Evolutionary conservation across 2,113 vertebrate species (phyloP).

Genomic region (Indicator indicator): DNA sequence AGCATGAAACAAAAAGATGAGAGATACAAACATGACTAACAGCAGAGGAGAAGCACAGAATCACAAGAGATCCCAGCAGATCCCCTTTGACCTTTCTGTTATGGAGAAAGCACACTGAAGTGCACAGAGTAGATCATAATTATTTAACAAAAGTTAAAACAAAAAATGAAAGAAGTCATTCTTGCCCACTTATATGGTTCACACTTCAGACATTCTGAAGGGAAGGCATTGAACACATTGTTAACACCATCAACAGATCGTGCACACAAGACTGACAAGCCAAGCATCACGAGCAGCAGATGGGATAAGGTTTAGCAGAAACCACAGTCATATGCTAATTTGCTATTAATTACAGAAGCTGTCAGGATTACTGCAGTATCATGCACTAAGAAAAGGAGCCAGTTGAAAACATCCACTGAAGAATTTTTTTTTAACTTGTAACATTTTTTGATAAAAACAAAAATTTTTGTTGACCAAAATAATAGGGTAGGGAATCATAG

Average conservation of each 20-base stretch:
- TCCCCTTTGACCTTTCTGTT: not conserved
- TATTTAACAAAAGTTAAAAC: not conserved
- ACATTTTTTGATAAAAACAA: not conserved
- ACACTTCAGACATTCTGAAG: not conserved
- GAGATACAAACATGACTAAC: not conserved
- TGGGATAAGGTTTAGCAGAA: not conserved
- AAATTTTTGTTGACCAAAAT: not conserved
- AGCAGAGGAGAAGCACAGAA: not conserved
- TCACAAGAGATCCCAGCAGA: not conserved
- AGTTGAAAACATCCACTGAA: not conserved
- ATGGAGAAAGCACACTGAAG: fast-evolving
- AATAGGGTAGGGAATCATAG: not conserved
- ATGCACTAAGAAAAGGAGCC: not conserved
- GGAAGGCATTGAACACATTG: not conserved
- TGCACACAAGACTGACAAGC: not conserved
- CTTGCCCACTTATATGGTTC: not conserved
- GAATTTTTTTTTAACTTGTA: not conserved
- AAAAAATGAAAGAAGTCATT: not conserved
- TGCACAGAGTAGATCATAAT: not conserved
- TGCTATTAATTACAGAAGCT: slow-evolving; percentile 59
- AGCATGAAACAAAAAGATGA: not conserved
- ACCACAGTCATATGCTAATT: slow-evolving; percentile 11
- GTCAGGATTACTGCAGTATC: not conserved
- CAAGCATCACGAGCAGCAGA: slow-evolving; percentile 11
- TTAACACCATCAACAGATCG: not conserved